These are phyloP conservation scores for Stegostoma tigrinum DNA, from an alignment of 2,113 vertebrate genomes.

Conservation along the genomic window DNA sequence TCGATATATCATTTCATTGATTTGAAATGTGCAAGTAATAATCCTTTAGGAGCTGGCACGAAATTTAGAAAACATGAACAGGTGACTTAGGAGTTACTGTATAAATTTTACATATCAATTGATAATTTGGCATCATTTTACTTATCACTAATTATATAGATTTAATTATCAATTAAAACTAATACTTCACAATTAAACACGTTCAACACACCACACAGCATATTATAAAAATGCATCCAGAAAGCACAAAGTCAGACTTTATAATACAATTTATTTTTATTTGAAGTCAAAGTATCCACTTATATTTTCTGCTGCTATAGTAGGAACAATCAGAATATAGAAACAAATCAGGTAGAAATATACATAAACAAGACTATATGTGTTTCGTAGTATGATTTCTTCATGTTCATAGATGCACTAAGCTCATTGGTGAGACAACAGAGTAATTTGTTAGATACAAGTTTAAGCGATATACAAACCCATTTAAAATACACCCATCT, in stretches of 20 bases:
- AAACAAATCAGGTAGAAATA: background rate
- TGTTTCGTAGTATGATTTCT: background rate
- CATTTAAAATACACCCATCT: background rate
- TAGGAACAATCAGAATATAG: background rate
- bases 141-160: background rate
- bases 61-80: background rate
- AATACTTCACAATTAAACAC: background rate
- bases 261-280: background rate
- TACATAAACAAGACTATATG: background rate
- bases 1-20: background rate
- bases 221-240: background rate
- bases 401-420: background rate
- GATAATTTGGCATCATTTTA: background rate
- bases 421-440: background rate
- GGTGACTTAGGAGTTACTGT: background rate
- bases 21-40: background rate
- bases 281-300: background rate
- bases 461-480: background rate
- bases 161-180: background rate
- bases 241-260: background rate
- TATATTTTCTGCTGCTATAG: background rate
- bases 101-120: no score
- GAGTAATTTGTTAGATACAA: background rate
- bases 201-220: background rate
- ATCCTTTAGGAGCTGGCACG: background rate